These are phyloP conservation scores for Oreochromis spilurus DNA, from an alignment of 2,113 vertebrate genomes.

Conservation along the genomic window DNA sequence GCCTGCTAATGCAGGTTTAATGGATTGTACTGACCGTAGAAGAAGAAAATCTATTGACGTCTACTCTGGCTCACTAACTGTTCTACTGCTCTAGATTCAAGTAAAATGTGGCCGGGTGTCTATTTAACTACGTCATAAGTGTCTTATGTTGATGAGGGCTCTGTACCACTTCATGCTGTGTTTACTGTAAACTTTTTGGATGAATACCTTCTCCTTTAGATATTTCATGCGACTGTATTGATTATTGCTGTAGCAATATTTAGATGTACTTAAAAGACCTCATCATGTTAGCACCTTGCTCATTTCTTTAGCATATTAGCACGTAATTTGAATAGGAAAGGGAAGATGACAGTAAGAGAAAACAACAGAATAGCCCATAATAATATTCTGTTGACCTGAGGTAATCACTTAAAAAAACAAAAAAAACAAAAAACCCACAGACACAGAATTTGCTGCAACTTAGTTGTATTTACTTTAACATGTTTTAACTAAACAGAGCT, in stretches of 20 bases:
- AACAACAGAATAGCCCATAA: neutral
- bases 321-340: neutral
- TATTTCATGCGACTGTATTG: neutral
- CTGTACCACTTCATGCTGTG: conserved; percentile 1
- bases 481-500: neutral
- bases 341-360: neutral
- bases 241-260: neutral
- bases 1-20: neutral
- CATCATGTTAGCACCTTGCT: neutral
- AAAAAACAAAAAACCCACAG: neutral
- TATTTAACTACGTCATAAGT: neutral
- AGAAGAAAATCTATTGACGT: neutral
- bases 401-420: neutral
- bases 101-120: neutral
- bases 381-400: neutral
- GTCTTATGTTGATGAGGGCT: conserved; percentile 44
- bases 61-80: neutral
- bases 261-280: neutral
- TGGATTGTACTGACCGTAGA: neutral
- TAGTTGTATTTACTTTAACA: neutral
- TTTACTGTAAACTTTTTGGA: conserved; percentile 64
- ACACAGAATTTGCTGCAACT: neutral
- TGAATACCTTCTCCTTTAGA: conserved; percentile 12
- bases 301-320: neutral
- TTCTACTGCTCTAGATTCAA: neutral